Evolutionary conservation across 2,888 invertebrate species (phyloP).

Genomic region (Busseola fusca): DNA sequence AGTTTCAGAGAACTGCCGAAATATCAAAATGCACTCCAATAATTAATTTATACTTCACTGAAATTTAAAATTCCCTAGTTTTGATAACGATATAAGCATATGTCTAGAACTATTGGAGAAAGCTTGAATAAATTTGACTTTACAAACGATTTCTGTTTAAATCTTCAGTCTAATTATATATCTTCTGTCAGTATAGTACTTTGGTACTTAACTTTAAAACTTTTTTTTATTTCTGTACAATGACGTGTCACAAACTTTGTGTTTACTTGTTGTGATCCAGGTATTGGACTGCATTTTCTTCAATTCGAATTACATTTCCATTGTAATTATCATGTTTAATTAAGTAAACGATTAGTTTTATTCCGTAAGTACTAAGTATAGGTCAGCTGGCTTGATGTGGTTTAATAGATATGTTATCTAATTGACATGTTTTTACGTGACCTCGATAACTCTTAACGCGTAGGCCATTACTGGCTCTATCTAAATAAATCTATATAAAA

Average conservation of each 20-base stretch:
- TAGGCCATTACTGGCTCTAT: constrained; percentile 23
- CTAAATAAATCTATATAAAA: constrained; percentile 25
- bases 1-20: neutral
- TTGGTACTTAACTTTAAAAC: no score
- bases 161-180: neutral
- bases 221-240: neutral
- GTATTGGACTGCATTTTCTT: neutral
- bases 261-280: neutral
- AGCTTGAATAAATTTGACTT: neutral
- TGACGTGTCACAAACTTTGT: neutral
- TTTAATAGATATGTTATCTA: constrained; percentile 52
- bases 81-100: neutral
- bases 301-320: constrained; percentile 12
- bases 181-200: no score
- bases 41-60: neutral
- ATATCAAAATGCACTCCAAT: neutral
- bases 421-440: constrained; percentile 53
- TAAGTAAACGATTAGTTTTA: constrained; percentile 25
- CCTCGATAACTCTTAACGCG: constrained; percentile 45
- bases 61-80: neutral
- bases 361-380: constrained; percentile 42
- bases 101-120: neutral
- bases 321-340: constrained; percentile 31
- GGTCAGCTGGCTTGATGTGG: constrained; percentile 35
- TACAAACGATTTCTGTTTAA: neutral